Base-by-base conservation (phyloP, 2,888 invertebrate species). In the Lasioglossum malachurum region DNA sequence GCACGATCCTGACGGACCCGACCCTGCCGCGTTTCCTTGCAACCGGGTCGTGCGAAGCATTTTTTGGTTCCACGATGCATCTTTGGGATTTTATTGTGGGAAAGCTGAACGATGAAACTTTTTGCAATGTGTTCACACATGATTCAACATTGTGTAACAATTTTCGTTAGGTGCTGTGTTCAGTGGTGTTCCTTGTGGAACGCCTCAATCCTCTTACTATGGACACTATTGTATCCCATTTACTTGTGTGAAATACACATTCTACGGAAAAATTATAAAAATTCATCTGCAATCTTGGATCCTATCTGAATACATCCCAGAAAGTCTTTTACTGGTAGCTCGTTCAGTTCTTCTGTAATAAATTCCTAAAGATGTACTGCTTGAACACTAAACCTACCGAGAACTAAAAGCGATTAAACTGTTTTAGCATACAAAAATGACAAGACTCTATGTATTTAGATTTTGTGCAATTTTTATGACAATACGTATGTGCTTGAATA, bases 31-130 rank as follows among this genome's bases (percentile, higher is more conserved):
- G 86, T 85, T n/a, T 12, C 57, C 57, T n/a, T 44, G 41, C 57
- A 69, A 35, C 7, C 57, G 69, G 75, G 71, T 80, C 77, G 60
- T 60, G 67, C 78, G 35, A 84, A 77, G 74, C 77, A 86, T 23
- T 69, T 69, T 69, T 38, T 10, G 0, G 10, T 19, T 5, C 23
- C 53, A 2, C 16, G 46, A 16, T 16, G 16, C 16, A 64, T 16
- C 0, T 64, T 64, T 16, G 16, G 16, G 60, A 60, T 16, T 31
- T 31, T 31, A 31, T 16, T 31, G 31, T 16, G 5, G 7, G 31
- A 31, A 64, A 16, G 2, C 16, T 7, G 16, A 1, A 31, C 64
- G 31, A 0, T 64, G 31, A 7, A 14, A 7, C 16, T 16, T 16
- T 31, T 7, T 7, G 4, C 7, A 31, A 8, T 8, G 31, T 64